Conservation (phyloP, 2,113 vertebrate genomes). For the Caracal caracal region DNA sequence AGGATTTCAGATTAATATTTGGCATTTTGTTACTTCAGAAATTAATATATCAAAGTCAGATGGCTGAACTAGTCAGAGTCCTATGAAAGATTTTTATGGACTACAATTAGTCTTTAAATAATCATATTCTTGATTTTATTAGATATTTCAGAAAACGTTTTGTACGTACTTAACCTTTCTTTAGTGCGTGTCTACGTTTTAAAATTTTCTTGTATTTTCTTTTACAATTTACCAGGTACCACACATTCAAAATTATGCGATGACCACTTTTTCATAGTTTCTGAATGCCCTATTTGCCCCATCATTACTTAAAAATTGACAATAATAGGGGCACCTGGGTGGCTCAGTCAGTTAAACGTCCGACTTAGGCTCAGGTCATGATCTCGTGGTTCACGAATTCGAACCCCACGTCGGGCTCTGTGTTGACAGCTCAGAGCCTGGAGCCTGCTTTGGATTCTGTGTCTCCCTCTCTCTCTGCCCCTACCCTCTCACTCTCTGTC, state of each 20-base stretch:
- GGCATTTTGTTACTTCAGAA: background rate
- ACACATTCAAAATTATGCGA: background rate
- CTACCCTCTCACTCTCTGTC: no score
- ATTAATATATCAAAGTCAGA: background rate
- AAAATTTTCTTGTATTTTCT: slow-evolving; percentile 28
- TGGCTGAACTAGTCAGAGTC: background rate
- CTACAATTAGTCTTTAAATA: slow-evolving; percentile 13
- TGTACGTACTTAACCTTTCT: background rate
- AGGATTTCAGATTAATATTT: background rate
- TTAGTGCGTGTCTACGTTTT: background rate
- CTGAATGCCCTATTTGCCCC: background rate
- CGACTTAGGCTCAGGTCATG: no score
- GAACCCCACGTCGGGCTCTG: no score
- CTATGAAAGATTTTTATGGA: background rate
- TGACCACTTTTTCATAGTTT: background rate
- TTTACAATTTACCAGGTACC: background rate
- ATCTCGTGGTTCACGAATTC: no score
- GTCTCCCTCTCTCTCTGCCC: no score
- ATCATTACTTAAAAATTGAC: background rate
- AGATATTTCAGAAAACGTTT: background rate
- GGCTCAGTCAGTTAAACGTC: no score
- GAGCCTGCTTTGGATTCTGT: no score
- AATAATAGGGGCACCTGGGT: background rate
- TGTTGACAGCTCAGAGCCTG: no score
- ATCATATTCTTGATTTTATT: background rate